Evolutionary conservation across 2,113 vertebrate genomes (phyloP), one percentile per base, ranked within the genome.

Genomic region (Terrapene triunguis): DNA sequence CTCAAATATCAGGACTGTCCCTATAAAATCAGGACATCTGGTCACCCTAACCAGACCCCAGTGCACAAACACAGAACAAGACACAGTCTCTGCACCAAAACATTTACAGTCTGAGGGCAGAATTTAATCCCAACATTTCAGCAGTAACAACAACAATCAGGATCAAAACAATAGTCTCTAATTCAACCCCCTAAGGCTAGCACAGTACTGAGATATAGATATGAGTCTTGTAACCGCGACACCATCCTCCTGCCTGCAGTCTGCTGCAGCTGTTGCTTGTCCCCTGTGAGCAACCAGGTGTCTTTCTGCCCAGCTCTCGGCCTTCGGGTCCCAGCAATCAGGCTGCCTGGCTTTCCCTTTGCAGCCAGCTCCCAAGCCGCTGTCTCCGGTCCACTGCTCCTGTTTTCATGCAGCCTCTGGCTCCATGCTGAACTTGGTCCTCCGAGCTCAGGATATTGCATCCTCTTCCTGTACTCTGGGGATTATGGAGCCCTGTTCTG

Each of bases 341-440:
- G 10, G 69, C 19, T 62, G 59, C 14, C 14, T 62, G 59, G 59
- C 59, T 54, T 62, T 62, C 59, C 14, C 14, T 62, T 32, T 62
- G 29, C 59, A 62, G 29, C 29, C 22, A 22, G n/a, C 35, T 72
- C 35, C 38, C 38, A 72, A 22, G 35, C 38, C 8, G 1, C n/a
- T 38, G n/a, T 38, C 17, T 38, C 21, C 35, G 22, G n/a, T 5
- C 69, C n/a, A n/a, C 59, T 51, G 29, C 22, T 81, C 55, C 65
- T 94, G 57, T 53, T 17, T 89, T 89, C 38, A 24, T 3, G 3
- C 0, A 0, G 21, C 22, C 80, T 88, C 53, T 38, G 59, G 6
- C 3, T 16, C n/a, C 55, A 59, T 72, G 57, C 44, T 80, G 29
- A 85, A 84, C 35, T 0, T 0, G n/a, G 5, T 80, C 16, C 29